Percentiles rank a stretch among this genome's conserved stretches.
These are phyloP conservation scores for Paedocypris micromegethes DNA, from an alignment of 2,797 vertebrate species.

Conservation along the genomic window DNA sequence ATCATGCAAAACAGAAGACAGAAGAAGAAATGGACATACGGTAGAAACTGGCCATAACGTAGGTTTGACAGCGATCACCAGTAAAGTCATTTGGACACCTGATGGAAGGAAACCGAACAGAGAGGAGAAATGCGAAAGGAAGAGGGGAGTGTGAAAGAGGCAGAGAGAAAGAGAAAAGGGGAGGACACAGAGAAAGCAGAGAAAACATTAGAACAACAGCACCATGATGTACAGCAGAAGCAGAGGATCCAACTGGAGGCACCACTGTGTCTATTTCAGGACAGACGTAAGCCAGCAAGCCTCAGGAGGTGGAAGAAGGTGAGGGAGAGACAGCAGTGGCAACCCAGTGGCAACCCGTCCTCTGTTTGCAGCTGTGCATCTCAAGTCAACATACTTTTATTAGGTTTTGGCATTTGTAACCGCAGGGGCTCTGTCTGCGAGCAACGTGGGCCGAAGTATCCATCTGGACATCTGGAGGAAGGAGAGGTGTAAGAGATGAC, in stretches of 20 bases:
- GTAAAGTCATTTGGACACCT: conserved; percentile 99
- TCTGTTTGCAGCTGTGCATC: conserved; percentile 66
- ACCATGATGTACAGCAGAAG: conserved; percentile 67
- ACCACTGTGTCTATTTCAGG: conserved; percentile 57
- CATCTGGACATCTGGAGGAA: conserved; percentile 92
- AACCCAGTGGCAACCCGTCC: conserved; percentile 65
- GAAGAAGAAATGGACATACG: conserved; percentile 96
- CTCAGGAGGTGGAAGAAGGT: conserved; percentile 43
- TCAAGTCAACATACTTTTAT: conserved; percentile 94
- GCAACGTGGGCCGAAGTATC: conserved; percentile 97
- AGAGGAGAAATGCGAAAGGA: conserved; percentile 68
- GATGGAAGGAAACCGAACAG: conserved; percentile 80
- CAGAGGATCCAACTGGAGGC: conserved; percentile 65
- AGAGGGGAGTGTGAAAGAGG: conserved; percentile 40
- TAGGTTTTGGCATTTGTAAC: conserved; percentile 93
- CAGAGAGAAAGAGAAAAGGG: conserved; percentile 25
- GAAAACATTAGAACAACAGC: conserved; percentile 78
- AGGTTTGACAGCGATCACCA: conserved; percentile 99
- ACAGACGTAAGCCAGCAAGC: conserved; percentile 45
- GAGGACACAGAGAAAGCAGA: conserved; percentile 44
- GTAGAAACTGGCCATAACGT: conserved; percentile 99
- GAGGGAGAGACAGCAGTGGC: conserved; percentile 64
- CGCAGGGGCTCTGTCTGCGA: conserved; percentile 92
- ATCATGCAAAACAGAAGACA: conserved; percentile 62
- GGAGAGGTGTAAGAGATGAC: conserved; percentile 83